These are phyloP conservation scores for Lindbergichthys nudifrons DNA, from an alignment of 2,797 vertebrate species.

Conservation along the genomic window DNA sequence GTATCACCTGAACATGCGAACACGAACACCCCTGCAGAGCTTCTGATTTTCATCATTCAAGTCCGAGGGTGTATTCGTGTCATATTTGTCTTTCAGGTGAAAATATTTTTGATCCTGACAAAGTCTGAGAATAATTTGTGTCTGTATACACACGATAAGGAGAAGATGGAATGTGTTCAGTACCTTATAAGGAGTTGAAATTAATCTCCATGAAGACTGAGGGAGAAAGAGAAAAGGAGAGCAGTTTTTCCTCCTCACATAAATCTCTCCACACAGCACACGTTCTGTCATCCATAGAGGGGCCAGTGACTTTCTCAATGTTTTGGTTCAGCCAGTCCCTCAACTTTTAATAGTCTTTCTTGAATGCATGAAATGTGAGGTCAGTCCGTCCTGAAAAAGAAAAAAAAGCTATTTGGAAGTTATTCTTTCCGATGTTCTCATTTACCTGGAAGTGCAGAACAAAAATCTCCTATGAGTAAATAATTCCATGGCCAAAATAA, in stretches of 20 bases:
- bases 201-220: slow-evolving; percentile 59
- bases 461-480: background rate
- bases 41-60: slow-evolving; percentile 51
- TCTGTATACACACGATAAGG: slow-evolving; percentile 57
- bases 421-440: background rate
- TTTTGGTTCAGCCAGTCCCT: slow-evolving; percentile 27
- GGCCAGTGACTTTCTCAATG: slow-evolving; percentile 19
- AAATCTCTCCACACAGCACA: slow-evolving; percentile 11
- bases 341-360: slow-evolving; percentile 10
- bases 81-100: slow-evolving; percentile 68
- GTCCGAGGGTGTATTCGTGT: slow-evolving; percentile 60
- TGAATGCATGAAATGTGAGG: slow-evolving; percentile 23
- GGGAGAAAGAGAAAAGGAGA: slow-evolving; percentile 19
- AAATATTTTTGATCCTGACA: slow-evolving; percentile 68
- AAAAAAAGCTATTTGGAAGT: background rate
- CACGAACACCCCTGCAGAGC: slow-evolving; percentile 46
- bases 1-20: slow-evolving; percentile 42
- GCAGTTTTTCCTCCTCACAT: slow-evolving; percentile 22
- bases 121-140: slow-evolving; percentile 28
- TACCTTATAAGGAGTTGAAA: slow-evolving; percentile 45
- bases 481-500: background rate
- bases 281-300: slow-evolving; percentile 17
- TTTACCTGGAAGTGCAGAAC: background rate
- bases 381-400: background rate
- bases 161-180: slow-evolving; percentile 58